Evolutionary conservation across 2,888 invertebrate species (phyloP), one percentile per base, ranked within the genome.

Genomic region (Volucella inanis): DNA sequence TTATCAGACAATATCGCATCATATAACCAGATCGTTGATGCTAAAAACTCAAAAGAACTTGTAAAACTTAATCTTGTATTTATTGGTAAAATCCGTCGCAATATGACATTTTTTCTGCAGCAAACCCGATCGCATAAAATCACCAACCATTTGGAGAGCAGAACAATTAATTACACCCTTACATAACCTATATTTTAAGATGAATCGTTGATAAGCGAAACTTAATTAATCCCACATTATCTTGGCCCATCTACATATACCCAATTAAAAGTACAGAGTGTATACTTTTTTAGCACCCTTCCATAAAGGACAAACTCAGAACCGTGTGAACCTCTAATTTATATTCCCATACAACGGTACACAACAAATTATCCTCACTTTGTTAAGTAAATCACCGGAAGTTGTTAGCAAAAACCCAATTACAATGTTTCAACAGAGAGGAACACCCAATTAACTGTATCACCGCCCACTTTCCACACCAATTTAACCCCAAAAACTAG

Each of bases 341-440:
- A 79, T 59, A 65, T 65, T 65, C 71, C 65, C 41, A 64, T 65
- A 57, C 64, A 71, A n/a, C 45, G 50, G n/a, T 15, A 55, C 45
- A 39, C 52, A 65, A 61, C 59, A 85, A 85, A 81, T 85, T 81
- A 81, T 72, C 67, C 68, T 57, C 62, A 81, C 81, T 77, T 72
- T 81, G 80, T 77, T 72, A 68, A 77, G 85, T 77, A 85, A 85
- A 85, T 85, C 72, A 81, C 85, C 61, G 85, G 80, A 85, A 80
- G 81, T 67, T 81, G 71, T 80, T 77, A 80, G 64, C 80, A 72
- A 72, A 85, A 85, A 85, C 77, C 85, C 80, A 85, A 85, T 85
- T 81, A 85, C 68, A 81, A 77, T 76, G 59, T 74, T 81, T 81
- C 76, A 85, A 75, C 81, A 77, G 71, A 77, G 64, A 72, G 81